These are phyloP conservation scores for Phania funesta DNA, from an alignment of 2,888 invertebrate species.

Conservation along the genomic window DNA sequence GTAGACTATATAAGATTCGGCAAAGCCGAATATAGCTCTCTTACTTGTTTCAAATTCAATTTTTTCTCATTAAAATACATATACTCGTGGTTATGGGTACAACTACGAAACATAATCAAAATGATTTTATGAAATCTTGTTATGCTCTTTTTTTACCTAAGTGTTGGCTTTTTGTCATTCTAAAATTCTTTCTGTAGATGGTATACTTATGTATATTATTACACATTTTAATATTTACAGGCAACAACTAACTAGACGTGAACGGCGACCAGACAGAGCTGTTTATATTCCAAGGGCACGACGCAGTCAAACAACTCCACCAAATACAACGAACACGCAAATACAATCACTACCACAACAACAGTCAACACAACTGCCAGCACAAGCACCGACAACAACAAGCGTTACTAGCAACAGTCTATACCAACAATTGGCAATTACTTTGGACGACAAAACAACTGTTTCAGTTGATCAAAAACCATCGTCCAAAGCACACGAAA, in stretches of 20 bases:
- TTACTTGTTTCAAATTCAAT: too few species aligned
- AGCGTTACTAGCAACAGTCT: slow-evolving; percentile 65
- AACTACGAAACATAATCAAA: too few species aligned
- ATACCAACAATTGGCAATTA: slow-evolving; percentile 70
- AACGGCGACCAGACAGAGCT: slow-evolving; percentile 88
- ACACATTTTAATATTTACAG: slow-evolving; percentile 56
- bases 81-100: too few species aligned
- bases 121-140: too few species aligned
- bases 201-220: neutral
- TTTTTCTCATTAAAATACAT: too few species aligned
- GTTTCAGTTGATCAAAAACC: slow-evolving; percentile 67
- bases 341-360: slow-evolving; percentile 64
- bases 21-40: too few species aligned
- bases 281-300: slow-evolving; percentile 89
- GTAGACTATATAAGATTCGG: too few species aligned
- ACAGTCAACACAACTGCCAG: slow-evolving; percentile 56
- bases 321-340: slow-evolving; percentile 72
- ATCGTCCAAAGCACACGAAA: slow-evolving; percentile 73
- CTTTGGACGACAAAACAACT: slow-evolving; percentile 70
- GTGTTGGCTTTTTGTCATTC: slow-evolving; percentile 71
- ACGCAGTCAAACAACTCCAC: slow-evolving; percentile 81
- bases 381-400: slow-evolving; percentile 44
- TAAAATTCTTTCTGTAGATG: slow-evolving; percentile 8
- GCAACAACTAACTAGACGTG: slow-evolving; percentile 77
- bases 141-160: neutral